Percentiles rank a stretch among this genome's conserved stretches.
These are phyloP conservation scores for Cryptus viduatorius DNA, from an alignment of 2,888 invertebrate species.

Conservation along the genomic window DNA sequence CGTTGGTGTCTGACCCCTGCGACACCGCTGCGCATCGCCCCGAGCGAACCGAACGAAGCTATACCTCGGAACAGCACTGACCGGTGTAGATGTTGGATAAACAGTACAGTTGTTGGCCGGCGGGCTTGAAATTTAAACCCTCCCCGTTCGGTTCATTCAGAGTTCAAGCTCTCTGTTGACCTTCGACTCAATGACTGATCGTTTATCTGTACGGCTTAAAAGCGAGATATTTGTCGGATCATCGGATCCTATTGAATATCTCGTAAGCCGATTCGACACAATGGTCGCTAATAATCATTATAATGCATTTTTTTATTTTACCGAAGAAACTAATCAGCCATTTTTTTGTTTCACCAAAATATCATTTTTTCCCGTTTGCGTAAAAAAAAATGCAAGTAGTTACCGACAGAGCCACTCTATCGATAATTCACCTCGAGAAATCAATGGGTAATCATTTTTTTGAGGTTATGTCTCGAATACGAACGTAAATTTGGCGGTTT, in stretches of 20 bases:
- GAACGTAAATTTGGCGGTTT: not conserved
- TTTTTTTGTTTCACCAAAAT: too few relatives aligned
- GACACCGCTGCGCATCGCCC: constrained; percentile 61
- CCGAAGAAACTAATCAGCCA: too few relatives aligned
- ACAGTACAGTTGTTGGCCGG: constrained; percentile 24
- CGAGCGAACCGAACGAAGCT: constrained; percentile 43
- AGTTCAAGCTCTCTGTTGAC: not conserved
- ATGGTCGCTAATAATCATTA: not conserved
- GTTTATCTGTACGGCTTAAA: not conserved
- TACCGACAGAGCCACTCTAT: too few relatives aligned
- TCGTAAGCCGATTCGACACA: too few relatives aligned
- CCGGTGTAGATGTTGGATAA: constrained; percentile 24
- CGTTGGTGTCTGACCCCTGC: constrained; percentile 78
- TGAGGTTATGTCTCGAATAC: too few relatives aligned
- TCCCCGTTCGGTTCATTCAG: not conserved
- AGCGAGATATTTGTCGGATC: not conserved
- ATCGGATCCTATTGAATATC: too few relatives aligned
- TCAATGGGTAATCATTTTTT: not conserved
- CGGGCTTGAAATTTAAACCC: constrained; percentile 17
- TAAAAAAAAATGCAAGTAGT: too few relatives aligned
- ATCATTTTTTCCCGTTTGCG: too few relatives aligned
- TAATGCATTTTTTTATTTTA: not conserved
- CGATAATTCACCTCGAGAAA: too few relatives aligned
- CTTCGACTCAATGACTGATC: not conserved
- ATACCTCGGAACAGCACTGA: constrained; percentile 12